Evolutionary conservation across 2,797 vertebrate species (phyloP), one percentile per base, ranked within the genome.

Genomic region (Helicolenus hilgendorfi): DNA sequence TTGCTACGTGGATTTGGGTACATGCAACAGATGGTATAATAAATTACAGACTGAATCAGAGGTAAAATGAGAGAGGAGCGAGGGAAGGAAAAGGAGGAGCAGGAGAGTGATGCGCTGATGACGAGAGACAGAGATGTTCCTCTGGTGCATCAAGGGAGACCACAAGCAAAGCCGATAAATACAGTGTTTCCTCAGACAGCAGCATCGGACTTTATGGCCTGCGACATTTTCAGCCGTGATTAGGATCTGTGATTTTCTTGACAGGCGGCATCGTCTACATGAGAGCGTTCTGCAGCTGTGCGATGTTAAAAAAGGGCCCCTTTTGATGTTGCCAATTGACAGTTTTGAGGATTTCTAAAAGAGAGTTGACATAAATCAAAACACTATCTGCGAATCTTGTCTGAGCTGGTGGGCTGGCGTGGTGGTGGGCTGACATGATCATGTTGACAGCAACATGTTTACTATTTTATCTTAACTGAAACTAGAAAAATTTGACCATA

Each of bases 31-130:
- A 91, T 86, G 88, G 81, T 77, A 84, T 88, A 91, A 89, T 87
- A 71, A 92, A 92, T 91, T 90, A 90, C 77, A 86, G 86, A 85
- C 81, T 89, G 84, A 85, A 93, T 92, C 71, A 56, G 62, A 84
- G 64, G 72, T 86, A 72, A 94, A 89, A 92, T 90, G 91, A 94
- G 74, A 92, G 82, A 80, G 84, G 64, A 82, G 74, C 7, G 20
- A 33, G 35, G 63, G 70, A 77, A 33, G 55, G 68, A n/a, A 49
- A 59, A 62, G 31, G 33, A 85, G 79, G 70, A 80, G 41, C 62
- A 24, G 80, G 68, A 77, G 77, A 88, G 76, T 63, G 86, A 85
- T 81, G 77, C 20, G 67, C 85, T 87, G 83, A 86, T 65, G 79
- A 79, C 72, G 59, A 62, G 11, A 24, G 56, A 87, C 45, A 49